Base-by-base conservation (phyloP, 1,140 invertebrate species). In the Drosophila tristis region DNA sequence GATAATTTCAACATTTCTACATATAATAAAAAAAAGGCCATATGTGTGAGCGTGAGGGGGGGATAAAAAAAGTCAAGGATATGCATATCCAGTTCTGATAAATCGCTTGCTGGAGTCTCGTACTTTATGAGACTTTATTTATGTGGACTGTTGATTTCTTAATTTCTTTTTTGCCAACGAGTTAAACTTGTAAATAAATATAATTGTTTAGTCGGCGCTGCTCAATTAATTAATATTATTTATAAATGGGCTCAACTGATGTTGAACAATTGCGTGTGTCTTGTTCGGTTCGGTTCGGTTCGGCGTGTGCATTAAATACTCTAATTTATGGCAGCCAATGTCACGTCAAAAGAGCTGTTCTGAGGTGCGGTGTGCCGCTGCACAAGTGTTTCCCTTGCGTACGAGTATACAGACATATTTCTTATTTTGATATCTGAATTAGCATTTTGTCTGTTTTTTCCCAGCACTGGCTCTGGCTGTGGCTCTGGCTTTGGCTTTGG, bases 391-490 rank as follows among this genome's bases (percentile, higher is more conserved):
- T 45, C 13, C 4, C 23, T 25, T 20, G 20, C 20, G 20, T 20
- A 20, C 20, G 20, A 20, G 1, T 20, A 20, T 20, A 20, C 20
- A 20, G 1, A 20, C 2, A 20, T 20, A 2, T 20, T 25, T 64
- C 23, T 31, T n/a, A 62, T 56, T 71, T 74, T 78, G 74, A 81
- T 78, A 65, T 78, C 65, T 87, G 43, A 65, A 81, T 87, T 87
- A 71, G 31, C 79, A 66, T 78, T 68, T 65, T 48, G 54, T 54
- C 63, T 75, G 80, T 62, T 68, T 63, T 57, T 44, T 62, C 45
- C 31, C 35, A 35, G 8, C 25, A 0, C 4, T 51, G 29, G 50
- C 39, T 43, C 31, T 29, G 25, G n/a, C 16, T 60, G 1, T 20
- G 20, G 8, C 25, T 0, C 2, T 51, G 29, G 45, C 39, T 47